These are phyloP conservation scores for Gymnothorax reevesii DNA, from an alignment of 2,797 vertebrate genomes.

Conservation along the genomic window DNA sequence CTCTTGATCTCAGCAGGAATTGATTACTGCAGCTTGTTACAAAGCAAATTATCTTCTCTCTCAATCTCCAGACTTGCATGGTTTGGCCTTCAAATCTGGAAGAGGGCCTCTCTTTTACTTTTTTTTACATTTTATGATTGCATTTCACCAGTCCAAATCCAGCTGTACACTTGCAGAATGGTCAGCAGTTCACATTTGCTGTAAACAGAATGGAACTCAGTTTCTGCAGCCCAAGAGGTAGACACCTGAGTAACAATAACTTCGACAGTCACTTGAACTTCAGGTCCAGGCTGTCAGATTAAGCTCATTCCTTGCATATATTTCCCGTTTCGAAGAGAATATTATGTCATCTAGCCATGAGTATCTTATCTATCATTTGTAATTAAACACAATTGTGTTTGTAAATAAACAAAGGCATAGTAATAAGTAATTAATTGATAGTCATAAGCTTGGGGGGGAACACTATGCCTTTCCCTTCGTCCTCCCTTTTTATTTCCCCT, in stretches of 20 bases:
- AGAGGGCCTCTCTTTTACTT: background rate
- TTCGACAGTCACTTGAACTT: background rate
- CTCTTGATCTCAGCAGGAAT: slow-evolving; percentile 3
- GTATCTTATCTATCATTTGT: background rate
- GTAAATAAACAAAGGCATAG: background rate
- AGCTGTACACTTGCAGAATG: background rate
- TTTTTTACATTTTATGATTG: background rate
- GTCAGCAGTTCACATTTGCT: background rate
- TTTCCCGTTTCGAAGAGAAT: slow-evolving; percentile 16
- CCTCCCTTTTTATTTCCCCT: background rate
- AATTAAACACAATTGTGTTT: no score
- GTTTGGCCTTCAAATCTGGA: slow-evolving; percentile 17
- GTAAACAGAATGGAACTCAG: background rate
- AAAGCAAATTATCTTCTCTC: slow-evolving; percentile 27
- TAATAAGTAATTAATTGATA: background rate
- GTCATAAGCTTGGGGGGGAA: background rate
- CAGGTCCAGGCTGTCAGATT: background rate
- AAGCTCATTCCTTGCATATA: slow-evolving; percentile 16
- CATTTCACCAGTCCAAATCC: background rate
- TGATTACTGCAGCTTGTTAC: slow-evolving; percentile 30
- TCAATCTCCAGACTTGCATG: slow-evolving; percentile 24
- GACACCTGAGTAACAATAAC: slow-evolving; percentile 4
- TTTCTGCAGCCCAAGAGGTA: slow-evolving; percentile 31
- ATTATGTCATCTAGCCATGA: background rate
- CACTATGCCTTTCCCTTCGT: slow-evolving; percentile 42